Percentiles rank a stretch among this genome's conserved stretches.
These are phyloP conservation scores for Anser cygnoides DNA, from an alignment of 2,113 vertebrate genomes.

Conservation along the genomic window DNA sequence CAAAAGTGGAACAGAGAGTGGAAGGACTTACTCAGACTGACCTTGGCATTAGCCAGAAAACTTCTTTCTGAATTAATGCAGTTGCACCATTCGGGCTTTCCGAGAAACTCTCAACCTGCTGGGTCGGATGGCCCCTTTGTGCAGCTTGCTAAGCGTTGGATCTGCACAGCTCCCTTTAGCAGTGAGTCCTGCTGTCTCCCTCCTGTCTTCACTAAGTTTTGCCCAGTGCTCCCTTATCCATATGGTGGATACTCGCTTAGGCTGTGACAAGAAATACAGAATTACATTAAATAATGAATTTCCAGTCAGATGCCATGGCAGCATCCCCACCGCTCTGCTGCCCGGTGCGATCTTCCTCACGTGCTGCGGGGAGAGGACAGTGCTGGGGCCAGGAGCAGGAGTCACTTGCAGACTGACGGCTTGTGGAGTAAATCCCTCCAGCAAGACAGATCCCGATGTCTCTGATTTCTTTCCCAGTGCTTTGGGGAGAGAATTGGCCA, in stretches of 20 bases:
- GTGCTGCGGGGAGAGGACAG: accelerated
- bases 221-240: neutral
- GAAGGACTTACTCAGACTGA: neutral
- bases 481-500: neutral
- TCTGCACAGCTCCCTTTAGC: neutral
- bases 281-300: neutral
- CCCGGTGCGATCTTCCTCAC: neutral
- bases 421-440: neutral
- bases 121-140: neutral
- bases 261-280: neutral
- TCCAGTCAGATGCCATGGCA: neutral
- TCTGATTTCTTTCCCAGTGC: neutral
- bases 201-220: neutral
- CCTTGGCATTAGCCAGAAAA: neutral
- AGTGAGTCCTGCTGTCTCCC: neutral
- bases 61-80: neutral
- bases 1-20: neutral
- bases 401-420: neutral
- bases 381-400: neutral
- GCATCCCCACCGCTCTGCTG: neutral
- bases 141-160: neutral
- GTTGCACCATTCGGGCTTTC: neutral
- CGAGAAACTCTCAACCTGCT: neutral
- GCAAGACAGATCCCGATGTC: neutral
- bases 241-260: neutral